phyloP scores from a whole-genome alignment of 1,140 invertebrate species.

The Drosophila ananassae region DNA sequence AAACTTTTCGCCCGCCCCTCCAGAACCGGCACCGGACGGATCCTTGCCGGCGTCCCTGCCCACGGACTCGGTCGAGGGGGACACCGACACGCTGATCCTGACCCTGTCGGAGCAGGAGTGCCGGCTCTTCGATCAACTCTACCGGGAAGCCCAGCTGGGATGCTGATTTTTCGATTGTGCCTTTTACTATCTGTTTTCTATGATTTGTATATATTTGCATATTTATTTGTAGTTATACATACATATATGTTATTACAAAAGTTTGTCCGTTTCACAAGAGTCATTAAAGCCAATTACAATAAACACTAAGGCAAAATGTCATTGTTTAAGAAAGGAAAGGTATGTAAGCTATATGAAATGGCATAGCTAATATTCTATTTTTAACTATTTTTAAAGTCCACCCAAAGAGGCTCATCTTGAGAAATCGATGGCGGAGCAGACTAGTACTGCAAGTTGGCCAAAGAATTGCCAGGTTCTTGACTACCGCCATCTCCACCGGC shows the following conservation, averaged over 20 bases:
- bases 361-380: too few relatives aligned
- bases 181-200: neutral
- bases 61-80: neutral
- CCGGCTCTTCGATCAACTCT: constrained; percentile 50
- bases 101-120: constrained; percentile 64
- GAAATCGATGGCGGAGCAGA: neutral
- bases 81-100: constrained; percentile 49
- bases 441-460: neutral
- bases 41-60: neutral
- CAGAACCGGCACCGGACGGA: neutral
- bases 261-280: neutral
- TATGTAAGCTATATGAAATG: too few relatives aligned
- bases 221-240: constrained; percentile 7
- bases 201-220: neutral
- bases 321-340: too few relatives aligned
- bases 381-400: too few relatives aligned
- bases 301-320: too few relatives aligned
- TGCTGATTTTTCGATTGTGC: neutral
- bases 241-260: neutral
- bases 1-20: constrained; percentile 7
- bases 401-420: neutral
- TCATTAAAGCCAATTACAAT: neutral
- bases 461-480: constrained; percentile 7
- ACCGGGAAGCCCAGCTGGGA: constrained; percentile 17
- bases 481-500: constrained; percentile 3